Conservation (phyloP, 2,888 invertebrate genomes). For the Synergus japonicus region DNA sequence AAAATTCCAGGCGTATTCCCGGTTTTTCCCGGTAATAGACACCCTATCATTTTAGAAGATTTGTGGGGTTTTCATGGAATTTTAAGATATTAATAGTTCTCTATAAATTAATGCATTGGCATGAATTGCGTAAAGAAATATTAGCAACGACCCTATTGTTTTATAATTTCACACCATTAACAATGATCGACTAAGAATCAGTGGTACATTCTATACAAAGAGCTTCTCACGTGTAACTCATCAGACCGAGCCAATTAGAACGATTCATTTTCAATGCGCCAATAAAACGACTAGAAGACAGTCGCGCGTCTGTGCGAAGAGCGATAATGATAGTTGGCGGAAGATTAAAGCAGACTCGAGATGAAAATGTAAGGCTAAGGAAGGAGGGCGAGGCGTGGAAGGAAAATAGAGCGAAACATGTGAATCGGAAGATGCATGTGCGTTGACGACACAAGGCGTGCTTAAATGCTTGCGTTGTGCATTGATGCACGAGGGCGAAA, state of each 20-base stretch:
- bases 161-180: background rate
- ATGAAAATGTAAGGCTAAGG: constrained; percentile 56
- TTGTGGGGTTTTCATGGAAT: too few species aligned
- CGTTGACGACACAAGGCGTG: constrained; percentile 54
- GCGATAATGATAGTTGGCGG: constrained; percentile 44
- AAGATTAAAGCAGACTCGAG: constrained; percentile 56
- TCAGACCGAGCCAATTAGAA: constrained; percentile 13
- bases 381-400: constrained; percentile 49
- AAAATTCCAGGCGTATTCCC: too few species aligned
- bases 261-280: background rate
- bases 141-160: too few species aligned
- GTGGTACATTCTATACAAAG: background rate
- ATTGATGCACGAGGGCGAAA: constrained; percentile 33
- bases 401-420: constrained; percentile 56
- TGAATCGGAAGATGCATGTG: constrained; percentile 63
- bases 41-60: too few species aligned
- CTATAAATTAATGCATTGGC: too few species aligned
- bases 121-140: too few species aligned
- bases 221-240: background rate
- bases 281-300: constrained; percentile 9
- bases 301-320: constrained; percentile 8
- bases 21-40: too few species aligned
- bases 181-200: background rate
- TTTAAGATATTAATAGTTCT: too few species aligned
- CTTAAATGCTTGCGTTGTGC: constrained; percentile 60